Conservation (phyloP, 1,140 invertebrate genomes). For the Atopsyche davidsoni region DNA sequence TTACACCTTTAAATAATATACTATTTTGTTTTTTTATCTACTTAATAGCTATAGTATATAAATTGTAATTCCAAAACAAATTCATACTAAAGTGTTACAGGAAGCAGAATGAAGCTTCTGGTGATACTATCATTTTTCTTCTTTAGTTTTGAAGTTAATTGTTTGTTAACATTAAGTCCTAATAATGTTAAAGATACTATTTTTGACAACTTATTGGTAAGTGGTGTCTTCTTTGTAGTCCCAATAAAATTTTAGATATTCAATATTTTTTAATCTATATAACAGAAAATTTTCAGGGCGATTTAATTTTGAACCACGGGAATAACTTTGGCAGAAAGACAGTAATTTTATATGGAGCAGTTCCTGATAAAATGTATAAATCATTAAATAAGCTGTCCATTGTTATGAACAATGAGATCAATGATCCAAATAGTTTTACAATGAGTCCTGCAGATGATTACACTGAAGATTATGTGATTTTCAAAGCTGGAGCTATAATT, state of each 20-base stretch:
- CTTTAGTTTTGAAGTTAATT: too few relatives aligned
- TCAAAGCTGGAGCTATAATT: constrained; percentile 7
- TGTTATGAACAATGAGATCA: constrained; percentile 1
- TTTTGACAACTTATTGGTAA: not conserved
- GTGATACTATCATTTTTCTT: too few relatives aligned
- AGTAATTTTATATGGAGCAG: constrained; percentile 16
- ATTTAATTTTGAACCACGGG: constrained; percentile 13
- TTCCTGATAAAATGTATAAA: constrained; percentile 10
- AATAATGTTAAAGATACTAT: too few relatives aligned
- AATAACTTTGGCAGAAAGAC: constrained; percentile 6
- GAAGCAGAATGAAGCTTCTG: too few relatives aligned
- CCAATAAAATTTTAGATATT: not conserved
- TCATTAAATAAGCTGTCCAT: constrained; percentile 3
- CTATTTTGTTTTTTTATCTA: too few relatives aligned
- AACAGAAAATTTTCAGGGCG: constrained; percentile 17
- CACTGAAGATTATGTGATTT: constrained; percentile 11
- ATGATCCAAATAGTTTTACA: not conserved
- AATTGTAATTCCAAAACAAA: too few relatives aligned
- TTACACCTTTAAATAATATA: too few relatives aligned
- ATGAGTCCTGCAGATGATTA: not conserved
- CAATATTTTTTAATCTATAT: not conserved
- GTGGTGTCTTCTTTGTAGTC: not conserved
- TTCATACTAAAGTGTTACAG: too few relatives aligned
- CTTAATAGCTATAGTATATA: too few relatives aligned
- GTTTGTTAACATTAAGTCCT: too few relatives aligned